Conservation (phyloP, 1,140 invertebrate genomes). For the Zelostemma sp. region DNA sequence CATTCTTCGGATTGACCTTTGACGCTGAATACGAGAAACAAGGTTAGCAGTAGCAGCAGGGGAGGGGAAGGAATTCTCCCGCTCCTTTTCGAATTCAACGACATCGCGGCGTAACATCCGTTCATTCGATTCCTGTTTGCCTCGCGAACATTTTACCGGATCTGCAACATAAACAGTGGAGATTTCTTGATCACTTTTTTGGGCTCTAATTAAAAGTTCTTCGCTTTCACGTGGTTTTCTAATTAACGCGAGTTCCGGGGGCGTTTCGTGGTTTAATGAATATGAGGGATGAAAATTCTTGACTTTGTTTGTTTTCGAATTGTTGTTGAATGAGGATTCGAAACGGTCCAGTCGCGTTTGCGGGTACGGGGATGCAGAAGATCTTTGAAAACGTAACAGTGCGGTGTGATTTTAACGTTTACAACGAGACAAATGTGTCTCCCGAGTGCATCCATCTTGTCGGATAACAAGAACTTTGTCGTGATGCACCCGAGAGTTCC, state of each 20-base stretch:
- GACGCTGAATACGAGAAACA: slow-evolving; percentile 26
- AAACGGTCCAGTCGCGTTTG: no score
- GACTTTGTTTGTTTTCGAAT: no score
- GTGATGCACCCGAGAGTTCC: slow-evolving; percentile 35
- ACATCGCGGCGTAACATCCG: slow-evolving; percentile 59
- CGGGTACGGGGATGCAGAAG: no score
- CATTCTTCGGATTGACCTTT: slow-evolving; percentile 53
- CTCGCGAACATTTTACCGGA: slow-evolving; percentile 36
- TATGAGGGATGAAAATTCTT: no score
- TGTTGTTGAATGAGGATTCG: no score
- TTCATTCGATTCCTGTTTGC: slow-evolving; percentile 10
- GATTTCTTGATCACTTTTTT: background rate
- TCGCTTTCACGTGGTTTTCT: background rate
- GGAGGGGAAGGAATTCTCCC: slow-evolving; percentile 24
- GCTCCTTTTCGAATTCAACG: slow-evolving; percentile 40
- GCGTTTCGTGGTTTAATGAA: no score
- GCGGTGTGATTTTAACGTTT: slow-evolving; percentile 35
- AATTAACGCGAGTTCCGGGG: background rate
- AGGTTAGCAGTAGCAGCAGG: slow-evolving; percentile 39
- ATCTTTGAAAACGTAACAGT: no score
- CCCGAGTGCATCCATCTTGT: slow-evolving; percentile 45
- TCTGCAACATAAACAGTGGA: background rate
- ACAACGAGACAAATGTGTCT: slow-evolving; percentile 47
- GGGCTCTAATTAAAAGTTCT: background rate
- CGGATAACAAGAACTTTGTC: slow-evolving; percentile 47